Base-by-base conservation (phyloP, 2,797 vertebrate genomes). In the Threskiornis aethiopicus region DNA sequence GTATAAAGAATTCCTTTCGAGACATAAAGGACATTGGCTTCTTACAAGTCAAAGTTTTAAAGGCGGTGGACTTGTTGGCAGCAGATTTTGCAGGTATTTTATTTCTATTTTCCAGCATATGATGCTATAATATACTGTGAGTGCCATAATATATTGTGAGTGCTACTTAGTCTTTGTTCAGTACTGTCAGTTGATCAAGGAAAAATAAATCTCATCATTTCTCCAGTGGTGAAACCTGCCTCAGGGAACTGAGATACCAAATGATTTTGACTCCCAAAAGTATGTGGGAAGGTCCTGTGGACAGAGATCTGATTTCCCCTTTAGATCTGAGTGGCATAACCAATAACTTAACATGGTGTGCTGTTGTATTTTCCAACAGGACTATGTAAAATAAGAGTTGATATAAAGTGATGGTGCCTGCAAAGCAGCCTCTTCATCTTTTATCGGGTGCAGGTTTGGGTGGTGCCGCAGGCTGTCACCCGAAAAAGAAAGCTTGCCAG, bases 31-130 rank as follows among this genome's bases (percentile, higher is more conserved):
- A 99, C 6, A 62, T 99, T 10, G 99, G 99, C 41, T 98, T 99
- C 95, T 98, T 99, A 70, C 99, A 99, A 98, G 99, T 99, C 76
- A 99, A 99, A 92, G 98, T 99, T 84, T 97, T 99, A 92, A 99
- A 98, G 92, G 99, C 99, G 5, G 98, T 98, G 41, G 99, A 99
- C 92, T 98, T 99, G 83, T 81, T 98, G 71, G 98, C 99, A 47
- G 98, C 99, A 55, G 99, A 99, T 97, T 98, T 99, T 97, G 98
- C 99, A 97, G 99, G 99, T 99, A 99, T 88, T 90, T 86, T 71
- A 6, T 75, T 84, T 76, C n/a, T 69, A 0, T 82, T 93, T 85
- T 92, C 57, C 66, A 67, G 66, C 54, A 37, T 79, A 39, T 31
- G 65, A 33, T 78, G 22, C 37, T 51, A 2, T 71, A 70, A 59